Conservation (phyloP, 1,140 invertebrate species). For the Venturia canescens region DNA sequence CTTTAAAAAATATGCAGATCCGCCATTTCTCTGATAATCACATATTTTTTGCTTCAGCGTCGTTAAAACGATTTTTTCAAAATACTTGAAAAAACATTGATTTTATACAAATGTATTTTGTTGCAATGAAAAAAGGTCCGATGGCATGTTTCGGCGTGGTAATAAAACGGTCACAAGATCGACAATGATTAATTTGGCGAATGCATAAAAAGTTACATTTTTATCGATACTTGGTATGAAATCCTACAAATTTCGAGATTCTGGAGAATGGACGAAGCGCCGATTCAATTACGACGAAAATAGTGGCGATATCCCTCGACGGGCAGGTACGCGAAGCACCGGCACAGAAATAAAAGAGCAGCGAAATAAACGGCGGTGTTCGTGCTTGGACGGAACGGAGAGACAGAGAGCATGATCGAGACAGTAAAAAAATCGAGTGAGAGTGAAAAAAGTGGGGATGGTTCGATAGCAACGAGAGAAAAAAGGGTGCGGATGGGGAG, state of each 20-base stretch:
- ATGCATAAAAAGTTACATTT: not conserved
- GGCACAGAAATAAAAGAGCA: not conserved
- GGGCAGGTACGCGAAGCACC: not conserved
- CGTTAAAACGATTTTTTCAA: no score
- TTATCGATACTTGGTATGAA: not conserved
- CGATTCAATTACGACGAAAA: not conserved
- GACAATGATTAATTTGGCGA: no score
- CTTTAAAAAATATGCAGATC: no score
- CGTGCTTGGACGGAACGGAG: not conserved
- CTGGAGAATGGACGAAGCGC: not conserved
- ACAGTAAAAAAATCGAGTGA: slow-evolving; percentile 17
- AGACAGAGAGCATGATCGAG: slow-evolving; percentile 31
- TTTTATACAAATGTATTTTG: no score
- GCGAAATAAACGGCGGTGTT: slow-evolving; percentile 19
- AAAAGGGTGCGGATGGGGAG: not conserved
- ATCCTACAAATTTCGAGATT: slow-evolving; percentile 11
- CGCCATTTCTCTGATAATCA: no score
- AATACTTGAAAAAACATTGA: no score
- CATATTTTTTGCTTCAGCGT: no score
- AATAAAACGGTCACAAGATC: no score
- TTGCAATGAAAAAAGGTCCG: no score
- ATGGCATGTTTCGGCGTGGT: no score
- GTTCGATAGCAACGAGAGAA: slow-evolving; percentile 21
- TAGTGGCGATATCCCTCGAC: not conserved
- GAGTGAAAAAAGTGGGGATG: slow-evolving; percentile 7